phyloP scores from a whole-genome alignment of 2,888 invertebrate genomes.

The Camptogramma bilineatum region DNA sequence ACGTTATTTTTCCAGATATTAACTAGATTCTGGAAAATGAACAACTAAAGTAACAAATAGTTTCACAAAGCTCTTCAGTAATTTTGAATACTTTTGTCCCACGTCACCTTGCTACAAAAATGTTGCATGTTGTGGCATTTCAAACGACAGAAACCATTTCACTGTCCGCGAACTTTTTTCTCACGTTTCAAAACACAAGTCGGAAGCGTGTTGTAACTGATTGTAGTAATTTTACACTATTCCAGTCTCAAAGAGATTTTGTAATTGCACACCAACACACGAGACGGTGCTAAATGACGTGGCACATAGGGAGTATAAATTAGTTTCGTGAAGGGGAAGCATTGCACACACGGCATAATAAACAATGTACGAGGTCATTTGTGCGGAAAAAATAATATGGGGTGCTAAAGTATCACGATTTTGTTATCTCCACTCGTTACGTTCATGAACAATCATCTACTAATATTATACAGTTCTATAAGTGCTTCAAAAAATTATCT shows the following conservation, averaged over 20 bases:
- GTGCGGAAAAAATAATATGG: not conserved
- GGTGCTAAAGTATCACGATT: not conserved
- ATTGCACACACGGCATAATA: constrained; percentile 5
- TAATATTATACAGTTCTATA: no score
- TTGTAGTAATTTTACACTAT: constrained; percentile 36
- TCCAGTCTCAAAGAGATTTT: constrained; percentile 14
- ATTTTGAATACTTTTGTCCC: not conserved
- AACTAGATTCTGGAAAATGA: no score
- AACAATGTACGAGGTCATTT: not conserved
- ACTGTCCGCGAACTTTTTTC: not conserved
- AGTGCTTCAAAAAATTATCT: no score
- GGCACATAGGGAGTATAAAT: constrained; percentile 12
- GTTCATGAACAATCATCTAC: no score
- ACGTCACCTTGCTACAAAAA: not conserved
- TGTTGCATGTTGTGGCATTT: not conserved
- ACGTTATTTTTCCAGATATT: no score
- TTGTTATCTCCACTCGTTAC: not conserved
- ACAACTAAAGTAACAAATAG: not conserved
- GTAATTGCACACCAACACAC: constrained; percentile 11
- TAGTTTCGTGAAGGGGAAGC: constrained; percentile 2
- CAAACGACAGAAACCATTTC: not conserved
- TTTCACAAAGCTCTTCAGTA: not conserved
- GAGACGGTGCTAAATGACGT: constrained; percentile 6
- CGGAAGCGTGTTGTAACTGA: not conserved
- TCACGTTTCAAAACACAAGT: not conserved